phyloP scores from a whole-genome alignment of 37 sponge, comb jelly and placozoan genomes.

The Beroe forskalii region DNA sequence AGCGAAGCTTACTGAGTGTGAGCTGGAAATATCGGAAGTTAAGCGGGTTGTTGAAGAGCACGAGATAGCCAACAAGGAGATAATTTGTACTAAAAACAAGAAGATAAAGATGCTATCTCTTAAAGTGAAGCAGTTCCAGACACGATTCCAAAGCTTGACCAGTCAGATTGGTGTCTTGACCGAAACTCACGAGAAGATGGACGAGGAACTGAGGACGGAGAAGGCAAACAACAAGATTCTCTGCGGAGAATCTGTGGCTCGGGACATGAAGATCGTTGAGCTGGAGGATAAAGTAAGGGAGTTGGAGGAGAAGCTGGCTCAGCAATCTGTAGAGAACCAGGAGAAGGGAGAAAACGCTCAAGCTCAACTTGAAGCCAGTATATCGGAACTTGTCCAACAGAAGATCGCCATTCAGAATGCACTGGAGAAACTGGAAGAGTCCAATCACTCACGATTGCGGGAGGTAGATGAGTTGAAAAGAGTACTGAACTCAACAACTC shows the following conservation, averaged over 20 bases:
- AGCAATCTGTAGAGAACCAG: background rate
- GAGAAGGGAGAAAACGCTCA: background rate
- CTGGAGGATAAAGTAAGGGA: background rate
- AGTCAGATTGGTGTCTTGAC: constrained; percentile 27
- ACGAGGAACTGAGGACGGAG: background rate
- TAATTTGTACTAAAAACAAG: constrained; percentile 2
- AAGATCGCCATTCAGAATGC: background rate
- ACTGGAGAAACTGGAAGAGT: background rate
- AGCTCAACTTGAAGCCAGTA: constrained; percentile 3
- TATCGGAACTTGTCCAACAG: constrained; percentile 19
- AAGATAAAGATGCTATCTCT: constrained; percentile 29
- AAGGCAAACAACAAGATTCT: background rate
- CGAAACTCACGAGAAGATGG: constrained; percentile 23
- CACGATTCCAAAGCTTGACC: background rate
- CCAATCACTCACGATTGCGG: background rate
- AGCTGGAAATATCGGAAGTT: constrained; percentile 8
- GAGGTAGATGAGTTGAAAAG: background rate
- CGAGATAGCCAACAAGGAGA: background rate
- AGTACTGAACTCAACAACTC: background rate
- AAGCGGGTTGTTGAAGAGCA: constrained; percentile 6
- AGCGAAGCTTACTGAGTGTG: constrained; percentile 12
- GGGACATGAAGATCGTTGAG: background rate
- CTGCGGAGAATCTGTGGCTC: background rate
- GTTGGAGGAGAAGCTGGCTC: background rate
- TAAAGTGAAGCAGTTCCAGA: constrained; percentile 22